Conservation (phyloP, 2,113 vertebrate species). For the Rhabdomys dilectus region DNA sequence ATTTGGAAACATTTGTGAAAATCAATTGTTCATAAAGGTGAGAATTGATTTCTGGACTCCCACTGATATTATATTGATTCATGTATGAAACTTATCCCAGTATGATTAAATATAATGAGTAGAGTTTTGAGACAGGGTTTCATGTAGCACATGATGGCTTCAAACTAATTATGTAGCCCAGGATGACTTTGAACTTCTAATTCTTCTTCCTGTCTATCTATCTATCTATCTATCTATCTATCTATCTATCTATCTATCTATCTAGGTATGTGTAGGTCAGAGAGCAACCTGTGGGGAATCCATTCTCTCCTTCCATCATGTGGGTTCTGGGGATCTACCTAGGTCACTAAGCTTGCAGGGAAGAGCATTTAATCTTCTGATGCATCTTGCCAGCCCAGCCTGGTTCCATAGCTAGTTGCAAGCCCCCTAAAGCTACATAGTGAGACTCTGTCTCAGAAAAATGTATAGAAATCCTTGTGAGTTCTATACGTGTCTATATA, state of each 20-base stretch:
- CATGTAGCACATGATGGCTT: neutral
- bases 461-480: neutral
- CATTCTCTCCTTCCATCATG: neutral
- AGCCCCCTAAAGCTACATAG: neutral
- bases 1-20: slow-evolving; percentile 19
- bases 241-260: neutral
- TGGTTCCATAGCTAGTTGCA: neutral
- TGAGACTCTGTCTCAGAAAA: neutral
- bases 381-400: neutral
- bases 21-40: slow-evolving; percentile 30
- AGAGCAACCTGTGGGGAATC: neutral
- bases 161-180: neutral
- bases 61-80: slow-evolving; percentile 16
- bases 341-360: neutral
- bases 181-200: neutral
- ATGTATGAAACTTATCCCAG: neutral
- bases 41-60: slow-evolving; percentile 19
- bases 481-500: neutral
- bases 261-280: neutral
- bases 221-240: neutral
- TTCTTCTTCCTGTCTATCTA: neutral
- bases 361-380: neutral
- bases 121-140: neutral
- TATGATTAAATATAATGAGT: neutral
- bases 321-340: too few relatives aligned